Base-by-base conservation (phyloP, 2,888 invertebrate species). In the Caenorhabditis doughertyi region DNA sequence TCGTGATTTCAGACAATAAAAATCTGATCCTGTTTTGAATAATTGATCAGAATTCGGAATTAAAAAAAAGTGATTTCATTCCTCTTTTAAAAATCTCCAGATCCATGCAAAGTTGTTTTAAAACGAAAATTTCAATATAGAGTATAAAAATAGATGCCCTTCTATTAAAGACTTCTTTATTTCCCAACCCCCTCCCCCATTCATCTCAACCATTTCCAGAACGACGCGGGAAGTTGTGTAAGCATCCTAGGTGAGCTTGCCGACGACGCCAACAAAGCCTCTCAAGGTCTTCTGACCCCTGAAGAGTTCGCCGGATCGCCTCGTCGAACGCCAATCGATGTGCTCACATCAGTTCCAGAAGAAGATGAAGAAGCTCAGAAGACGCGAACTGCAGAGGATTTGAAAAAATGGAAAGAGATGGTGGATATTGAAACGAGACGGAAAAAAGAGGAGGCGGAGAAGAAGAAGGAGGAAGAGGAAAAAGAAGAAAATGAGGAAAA, bases 321-420 rank as follows among this genome's bases (percentile, higher is more conserved):
- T 1, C 68, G 84, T 1, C 35, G 77, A 25, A 77, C 84, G 1
- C 84, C 84, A 16, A 81, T 79, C 25, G 86, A 85, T 35, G 76
- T 81, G 64, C 51, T 86, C 18, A 79, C 81, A 18, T 79, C 81
- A 25, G 83, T 86, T 11, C 81, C 84, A 4, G 86, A 86, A 42
- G 86, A 86, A 47, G 86, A 86, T 56, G 86, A 86, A 47, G 86
- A 86, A 23, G 47, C 79, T 3, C 86, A 86, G 64, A 65, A 79
- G 53, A 86, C 86, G 0, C 23, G 82, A 5, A 80, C 55, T 0
- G 68, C 70, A 49, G 67, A 64, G 3, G 85, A 86, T 42, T 58
- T 83, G 25, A 56, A 62, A 27, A 81, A 81, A 60, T 81, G 74
- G 83, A 73, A 82, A 29, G 76, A 79, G 58, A 56, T 53, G 39